phyloP scores from a whole-genome alignment of 2,888 invertebrate species.

The Lucinisca nassula region DNA sequence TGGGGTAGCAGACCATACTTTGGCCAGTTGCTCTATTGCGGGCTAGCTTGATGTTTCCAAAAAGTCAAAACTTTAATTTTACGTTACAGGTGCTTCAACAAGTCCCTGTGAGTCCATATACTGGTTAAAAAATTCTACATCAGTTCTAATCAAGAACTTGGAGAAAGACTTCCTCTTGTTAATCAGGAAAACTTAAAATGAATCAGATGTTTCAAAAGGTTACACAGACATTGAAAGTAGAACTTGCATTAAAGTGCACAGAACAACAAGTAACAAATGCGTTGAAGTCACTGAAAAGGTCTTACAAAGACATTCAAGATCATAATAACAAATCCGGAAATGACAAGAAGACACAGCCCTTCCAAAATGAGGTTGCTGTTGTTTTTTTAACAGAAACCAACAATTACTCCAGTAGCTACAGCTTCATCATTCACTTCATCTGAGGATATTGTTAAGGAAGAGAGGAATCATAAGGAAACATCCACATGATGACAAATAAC shows the following conservation, averaged over 20 bases:
- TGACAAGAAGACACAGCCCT: neutral
- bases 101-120: neutral
- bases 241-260: neutral
- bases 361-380: neutral
- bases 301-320: constrained; percentile 9
- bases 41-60: too few relatives aligned
- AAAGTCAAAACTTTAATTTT: neutral
- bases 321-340: constrained; percentile 18
- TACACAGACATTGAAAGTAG: neutral
- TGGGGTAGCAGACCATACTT: too few relatives aligned
- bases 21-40: too few relatives aligned
- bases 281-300: constrained; percentile 5
- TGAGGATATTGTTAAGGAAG: neutral
- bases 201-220: neutral
- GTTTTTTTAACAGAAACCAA: neutral
- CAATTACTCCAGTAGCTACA: neutral
- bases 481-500: neutral
- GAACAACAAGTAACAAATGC: neutral
- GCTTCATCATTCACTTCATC: neutral
- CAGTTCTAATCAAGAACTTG: neutral
- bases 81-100: neutral
- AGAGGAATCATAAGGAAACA: neutral
- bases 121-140: constrained; percentile 2
- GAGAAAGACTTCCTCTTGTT: neutral
- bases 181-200: constrained; percentile 12